Base-by-base conservation (phyloP, 2,797 vertebrate species). In the Rhynchonycteris naso region DNA sequence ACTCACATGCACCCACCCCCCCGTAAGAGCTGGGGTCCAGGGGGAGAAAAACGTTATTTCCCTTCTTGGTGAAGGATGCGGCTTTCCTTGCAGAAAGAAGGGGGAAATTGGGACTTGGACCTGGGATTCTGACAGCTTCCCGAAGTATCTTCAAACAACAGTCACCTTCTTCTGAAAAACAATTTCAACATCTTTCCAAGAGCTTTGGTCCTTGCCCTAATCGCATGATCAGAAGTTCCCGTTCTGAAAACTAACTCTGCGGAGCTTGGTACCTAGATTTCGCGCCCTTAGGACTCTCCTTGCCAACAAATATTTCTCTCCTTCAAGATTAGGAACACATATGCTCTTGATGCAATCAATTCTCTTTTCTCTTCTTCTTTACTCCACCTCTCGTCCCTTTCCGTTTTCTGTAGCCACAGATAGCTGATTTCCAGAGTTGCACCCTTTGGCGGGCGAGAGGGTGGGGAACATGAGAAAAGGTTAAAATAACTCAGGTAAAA, bases 361-460 rank as follows among this genome's bases (percentile, higher is more conserved):
- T 65, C 16, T 47, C 7, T 54, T 24, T 10, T 7, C 14, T 22
- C 26, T 10, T 9, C 35, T 15, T 65, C 66, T 43, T 14, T 19
- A 7, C 24, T 4, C 10, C 50, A 26, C 11, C 1, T 2, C 11
- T 12, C 6, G 1, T 21, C 28, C 10, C 28, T 28, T 2, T 35
- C 71, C 72, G 63, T 92, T 86, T 66, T 54, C 75, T 69, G 12
- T 61, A 58, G 54, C 58, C 68, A 65, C 43, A 33, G 66, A 91
- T 94, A 87, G 38, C 79, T 35, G 10, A 47, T 93, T 81, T 88
- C 82, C 87, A 96, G 74, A 91, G 92, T 84, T 92, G 47, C 26
- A 54, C 24, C 35, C 50, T 75, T 75, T 33, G 16, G 35, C 74
- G 90, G 30, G 30, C 28, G n/a, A 82, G 33, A 65, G 24, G 21